phyloP scores from a whole-genome alignment of 2,113 vertebrate genomes.

The Bujurquina vittata region DNA sequence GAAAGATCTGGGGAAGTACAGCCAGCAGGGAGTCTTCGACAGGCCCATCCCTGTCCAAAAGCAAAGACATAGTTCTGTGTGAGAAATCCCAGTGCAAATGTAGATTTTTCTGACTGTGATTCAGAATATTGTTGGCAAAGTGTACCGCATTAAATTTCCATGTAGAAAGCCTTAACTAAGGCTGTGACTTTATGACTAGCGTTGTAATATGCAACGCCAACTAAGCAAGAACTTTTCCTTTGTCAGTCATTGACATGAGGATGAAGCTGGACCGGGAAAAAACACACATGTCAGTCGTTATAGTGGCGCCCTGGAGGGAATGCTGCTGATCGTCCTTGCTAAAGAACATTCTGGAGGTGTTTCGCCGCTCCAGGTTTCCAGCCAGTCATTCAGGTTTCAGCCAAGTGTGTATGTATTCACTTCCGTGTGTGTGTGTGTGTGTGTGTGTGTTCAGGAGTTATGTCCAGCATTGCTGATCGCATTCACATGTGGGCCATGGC shows the following conservation, averaged over 20 bases:
- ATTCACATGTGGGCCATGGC: slow-evolving; percentile 69
- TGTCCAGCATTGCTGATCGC: slow-evolving; percentile 54
- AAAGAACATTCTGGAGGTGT: slow-evolving; percentile 40
- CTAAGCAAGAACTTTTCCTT: neutral
- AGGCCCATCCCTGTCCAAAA: neutral
- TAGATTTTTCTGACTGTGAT: neutral
- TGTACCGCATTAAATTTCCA: neutral
- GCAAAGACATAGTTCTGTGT: neutral
- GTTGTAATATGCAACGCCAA: neutral
- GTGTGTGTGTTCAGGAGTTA: slow-evolving; percentile 6
- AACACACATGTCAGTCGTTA: neutral
- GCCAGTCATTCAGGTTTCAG: slow-evolving; percentile 36
- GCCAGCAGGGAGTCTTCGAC: neutral
- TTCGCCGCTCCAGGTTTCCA: slow-evolving; percentile 46
- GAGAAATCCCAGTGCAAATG: neutral
- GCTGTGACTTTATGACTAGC: neutral
- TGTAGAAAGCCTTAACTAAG: neutral
- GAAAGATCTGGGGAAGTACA: neutral
- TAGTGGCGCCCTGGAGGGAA: slow-evolving; percentile 6
- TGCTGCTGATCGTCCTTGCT: slow-evolving; percentile 21
- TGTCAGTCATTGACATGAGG: neutral
- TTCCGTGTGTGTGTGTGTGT: slow-evolving; percentile 18
- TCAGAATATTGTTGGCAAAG: neutral
- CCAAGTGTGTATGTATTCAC: slow-evolving; percentile 9
- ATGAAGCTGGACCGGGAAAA: slow-evolving; percentile 1